Evolutionary conservation across 30 jellyfish, hydroid and myxozoan species (phyloP), one percentile per base, ranked within the genome.

Genomic region (Cassiopea andromeda): DNA sequence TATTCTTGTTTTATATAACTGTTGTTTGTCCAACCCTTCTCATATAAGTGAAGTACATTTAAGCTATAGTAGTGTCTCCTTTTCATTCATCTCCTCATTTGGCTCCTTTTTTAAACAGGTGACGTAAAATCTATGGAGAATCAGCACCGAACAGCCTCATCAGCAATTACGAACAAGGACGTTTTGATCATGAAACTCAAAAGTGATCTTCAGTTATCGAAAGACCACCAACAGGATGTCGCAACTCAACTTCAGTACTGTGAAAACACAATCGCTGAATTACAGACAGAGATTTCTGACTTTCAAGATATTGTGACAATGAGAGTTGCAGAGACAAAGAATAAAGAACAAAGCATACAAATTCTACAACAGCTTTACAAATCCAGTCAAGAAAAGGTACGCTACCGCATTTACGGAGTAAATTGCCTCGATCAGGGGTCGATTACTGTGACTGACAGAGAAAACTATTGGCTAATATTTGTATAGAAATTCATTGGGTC

Each of bases 81-180:
- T 6, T 54, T 54, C 64, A 46, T 13, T 74, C 69, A 8, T 5
- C 10, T 9, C 60, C 27, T 74, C 64, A 7, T 74, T 46, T 46
- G 61, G 7, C 60, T 43, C 1, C 48, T 27, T 27, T 27, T 27
- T 27, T 27, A 27, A 16, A 70, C 50, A 93, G 98, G 94, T 69
- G 98, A 93, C 59, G 94, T 93, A 49, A 71, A 88, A 68, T 80
- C 93, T 17, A 70, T 93, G 89, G 98, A 93, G 80, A 85, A 59
- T 46, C 86, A 87, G 57, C 98, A 93, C 67, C 60, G 73, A 68
- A 38, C 71, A 1, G 88, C 85, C 18, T 47, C 92, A 8, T 43
- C 88, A 1, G 89, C 85, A 15, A 81, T 91, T 64, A 75, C 94
- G 0, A 88, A 90, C 43, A 94, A 89, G 54, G 98, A 94, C 77